Conservation (phyloP, 2,888 invertebrate species). For the Peribatodes rhomboidaria region DNA sequence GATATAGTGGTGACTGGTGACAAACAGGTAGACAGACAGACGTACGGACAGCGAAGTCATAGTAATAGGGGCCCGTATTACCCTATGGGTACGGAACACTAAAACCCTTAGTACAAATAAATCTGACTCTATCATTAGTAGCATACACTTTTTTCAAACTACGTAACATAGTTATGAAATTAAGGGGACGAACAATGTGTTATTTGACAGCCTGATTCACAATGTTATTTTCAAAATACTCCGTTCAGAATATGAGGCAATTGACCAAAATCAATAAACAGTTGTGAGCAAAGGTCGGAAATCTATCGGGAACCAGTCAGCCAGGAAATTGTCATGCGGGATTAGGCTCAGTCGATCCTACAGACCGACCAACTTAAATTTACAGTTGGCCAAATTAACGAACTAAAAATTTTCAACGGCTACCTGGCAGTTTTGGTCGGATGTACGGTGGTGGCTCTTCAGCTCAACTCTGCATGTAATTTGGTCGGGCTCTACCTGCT, state of each 20-base stretch:
- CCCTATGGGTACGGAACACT: no score
- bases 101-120: no score
- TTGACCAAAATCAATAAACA: conserved; percentile 22
- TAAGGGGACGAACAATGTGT: no score
- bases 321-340: conserved; percentile 43
- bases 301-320: conserved; percentile 27
- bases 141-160: no score
- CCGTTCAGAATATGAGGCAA: not conserved
- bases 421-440: not conserved
- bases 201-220: no score
- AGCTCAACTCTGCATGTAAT: not conserved
- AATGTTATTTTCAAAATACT: conserved; percentile 27
- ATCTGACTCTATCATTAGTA: no score
- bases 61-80: no score
- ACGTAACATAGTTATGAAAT: no score
- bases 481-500: not conserved
- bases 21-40: no score
- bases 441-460: not conserved
- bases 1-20: no score
- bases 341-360: conserved; percentile 5
- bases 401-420: not conserved
- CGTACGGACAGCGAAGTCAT: no score
- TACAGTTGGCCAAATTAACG: not conserved
- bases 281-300: conserved; percentile 15
- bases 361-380: not conserved